A percentile compares a stretch with the other conserved stretches of the same genome.
Conservation (phyloP, 2,888 invertebrate genomes). For the Macaria liturata region DNA sequence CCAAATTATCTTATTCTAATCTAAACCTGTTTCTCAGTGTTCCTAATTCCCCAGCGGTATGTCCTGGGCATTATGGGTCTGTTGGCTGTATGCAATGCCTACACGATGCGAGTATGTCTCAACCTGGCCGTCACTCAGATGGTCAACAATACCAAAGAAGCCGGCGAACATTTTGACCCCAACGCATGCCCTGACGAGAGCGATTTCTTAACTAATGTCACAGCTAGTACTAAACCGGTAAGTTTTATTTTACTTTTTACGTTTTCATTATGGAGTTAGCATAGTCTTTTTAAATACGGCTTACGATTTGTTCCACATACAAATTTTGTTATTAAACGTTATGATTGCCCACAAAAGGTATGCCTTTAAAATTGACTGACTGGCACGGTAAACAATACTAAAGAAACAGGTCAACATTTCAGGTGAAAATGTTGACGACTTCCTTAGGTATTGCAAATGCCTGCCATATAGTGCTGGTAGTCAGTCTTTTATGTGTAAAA, state of each 20-base stretch:
- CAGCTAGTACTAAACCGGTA: constrained; percentile 63
- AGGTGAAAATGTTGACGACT: no score
- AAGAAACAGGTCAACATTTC: no score
- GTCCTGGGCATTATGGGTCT: constrained; percentile 90
- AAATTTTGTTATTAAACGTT: no score
- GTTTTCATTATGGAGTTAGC: no score
- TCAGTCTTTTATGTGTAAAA: no score
- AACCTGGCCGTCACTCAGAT: constrained; percentile 88
- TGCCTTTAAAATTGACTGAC: no score
- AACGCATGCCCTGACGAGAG: constrained; percentile 71
- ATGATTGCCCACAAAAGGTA: no score
- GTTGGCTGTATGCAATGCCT: constrained; percentile 89
- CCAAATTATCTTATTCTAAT: constrained; percentile 35
- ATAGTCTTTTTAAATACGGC: no score
- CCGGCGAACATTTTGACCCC: constrained; percentile 58
- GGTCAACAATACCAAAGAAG: constrained; percentile 75
- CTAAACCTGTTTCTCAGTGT: constrained; percentile 72
- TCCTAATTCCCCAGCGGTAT: constrained; percentile 87
- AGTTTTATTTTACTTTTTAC: constrained; percentile 36
- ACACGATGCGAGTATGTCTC: constrained; percentile 88
- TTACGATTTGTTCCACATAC: no score
- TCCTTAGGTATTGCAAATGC: no score
- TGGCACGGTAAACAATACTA: no score
- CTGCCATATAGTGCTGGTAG: no score
- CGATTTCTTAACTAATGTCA: constrained; percentile 60